Base-by-base conservation (phyloP, 2,113 vertebrate species). In the Forbesichthys agassizii region DNA sequence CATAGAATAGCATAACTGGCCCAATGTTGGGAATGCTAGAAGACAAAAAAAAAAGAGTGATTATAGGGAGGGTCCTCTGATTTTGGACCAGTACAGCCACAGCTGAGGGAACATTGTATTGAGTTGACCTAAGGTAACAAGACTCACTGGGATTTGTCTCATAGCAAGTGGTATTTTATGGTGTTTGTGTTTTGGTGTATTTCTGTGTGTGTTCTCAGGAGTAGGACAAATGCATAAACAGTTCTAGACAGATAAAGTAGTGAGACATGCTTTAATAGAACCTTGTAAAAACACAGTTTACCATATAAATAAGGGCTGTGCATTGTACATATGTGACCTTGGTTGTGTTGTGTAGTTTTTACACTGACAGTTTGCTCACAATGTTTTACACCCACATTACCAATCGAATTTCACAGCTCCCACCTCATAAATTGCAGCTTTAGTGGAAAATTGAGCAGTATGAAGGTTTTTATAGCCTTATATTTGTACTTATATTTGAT, bases 391-490 rank as follows among this genome's bases (percentile, higher is more conserved):
- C 66, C 59, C 61, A 61, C 47, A 67, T 57, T 48, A 66, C 47
- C 49, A 59, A 13, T 49, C 11, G 3, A 33, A 12, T 56, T 51
- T 36, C 71, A 68, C 65, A 78, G 53, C 65, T 66, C 69, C n/a
- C 8, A 73, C 73, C 79, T 78, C 59, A 72, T 88, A 73, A 87
- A 83, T 77, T 62, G 27, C 1, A 71, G 55, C 64, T 86, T 82
- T 77, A 52, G 36, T 81, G 79, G 72, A 86, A 85, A 84, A 75
- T 67, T 52, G 49, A 86, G 71, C 73, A 65, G 66, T 81, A 85
- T 75, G 36, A 79, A 69, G 58, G 14, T 20, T 36, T 80, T 89
- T 86, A 81, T 33, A 33, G 11, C 58, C 10, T 57, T 64, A 79
- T 81, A 60, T 74, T 81, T 79, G 46, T 77, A 70, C 42, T 52